Evolutionary conservation across 2,113 vertebrate genomes (phyloP).

Genomic region (Cinclus cinclus): DNA sequence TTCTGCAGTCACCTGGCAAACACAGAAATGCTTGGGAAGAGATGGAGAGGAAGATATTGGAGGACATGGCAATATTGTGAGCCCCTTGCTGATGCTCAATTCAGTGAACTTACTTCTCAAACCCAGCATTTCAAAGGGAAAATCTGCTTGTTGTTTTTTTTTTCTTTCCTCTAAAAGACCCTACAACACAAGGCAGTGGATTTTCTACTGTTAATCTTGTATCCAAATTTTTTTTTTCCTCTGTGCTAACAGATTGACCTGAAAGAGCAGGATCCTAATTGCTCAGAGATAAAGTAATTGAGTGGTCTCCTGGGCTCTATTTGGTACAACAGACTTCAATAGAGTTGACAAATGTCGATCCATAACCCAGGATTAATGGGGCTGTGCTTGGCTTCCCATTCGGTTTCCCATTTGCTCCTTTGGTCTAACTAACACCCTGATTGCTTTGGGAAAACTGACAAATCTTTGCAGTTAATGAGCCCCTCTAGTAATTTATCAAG

Average conservation of each 20-base stretch:
- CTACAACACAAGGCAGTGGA: background rate
- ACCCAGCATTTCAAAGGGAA: background rate
- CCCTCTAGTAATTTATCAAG: conserved; percentile 63
- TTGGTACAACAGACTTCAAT: conserved; percentile 69
- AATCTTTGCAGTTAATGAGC: conserved; percentile 65
- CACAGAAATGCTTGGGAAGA: background rate
- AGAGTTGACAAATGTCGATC: conserved; percentile 74
- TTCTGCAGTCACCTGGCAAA: background rate
- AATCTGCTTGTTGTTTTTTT: background rate
- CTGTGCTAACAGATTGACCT: conserved; percentile 59
- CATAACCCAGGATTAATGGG: conserved; percentile 72
- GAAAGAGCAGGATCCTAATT: conserved; percentile 61
- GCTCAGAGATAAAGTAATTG: conserved; percentile 74
- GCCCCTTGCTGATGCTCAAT: background rate
- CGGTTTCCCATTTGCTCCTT: conserved; percentile 60
- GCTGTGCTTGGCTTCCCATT: conserved; percentile 54
- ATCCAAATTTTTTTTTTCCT: background rate
- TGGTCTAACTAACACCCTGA: conserved; percentile 44
- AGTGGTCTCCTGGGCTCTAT: conserved; percentile 71
- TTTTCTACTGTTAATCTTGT: conserved; percentile 38
- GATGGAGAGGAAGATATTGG: background rate
- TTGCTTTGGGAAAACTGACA: conserved; percentile 72
- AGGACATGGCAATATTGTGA: background rate
- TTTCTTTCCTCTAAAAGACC: background rate
- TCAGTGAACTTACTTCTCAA: background rate